Evolutionary conservation across 2,888 invertebrate genomes (phyloP), one percentile per base, ranked within the genome.

Genomic region (Parapristionchus giblindavisi): DNA sequence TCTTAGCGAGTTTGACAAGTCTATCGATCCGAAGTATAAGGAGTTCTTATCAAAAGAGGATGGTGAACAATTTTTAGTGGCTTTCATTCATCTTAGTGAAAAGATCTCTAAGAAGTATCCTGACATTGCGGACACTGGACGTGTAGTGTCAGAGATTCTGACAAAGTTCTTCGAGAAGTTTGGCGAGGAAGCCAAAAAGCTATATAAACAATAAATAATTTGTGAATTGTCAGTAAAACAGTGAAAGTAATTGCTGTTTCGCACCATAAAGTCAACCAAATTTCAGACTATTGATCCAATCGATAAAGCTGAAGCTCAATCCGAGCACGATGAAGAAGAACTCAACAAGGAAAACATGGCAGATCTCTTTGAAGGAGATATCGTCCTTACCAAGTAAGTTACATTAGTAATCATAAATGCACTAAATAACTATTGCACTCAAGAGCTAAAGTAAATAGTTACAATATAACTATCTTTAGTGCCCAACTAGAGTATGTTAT

Each of bases 361-460:
- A 0, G 68, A 68, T 21, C 68, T 68, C 2, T 68, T 68, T 36
- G 68, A 68, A 27, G 68, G 68, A 68, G 68, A 68, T 21, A 68
- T 68, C 68, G 52, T 68, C 24, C 52, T 68, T 5, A 52, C 68
- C 24, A 68, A 68, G 68, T 68, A 29, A 24, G 43, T n/a, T n/a
- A n/a, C 14, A 27, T 29, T 1, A 5, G 4, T 34, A 24, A 27
- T 48, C 21, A 36, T 27, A 68, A 6, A n/a, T 14, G n/a, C n/a
- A 24, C 6, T n/a, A 6, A n/a, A 54, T 6, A 6, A 6, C 6
- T 17, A 43, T 43, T 14, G 8, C 43, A 8, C 43, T 8, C 43
- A 14, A 17, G 43, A 43, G n/a, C n/a, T n/a, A n/a, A 43, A 43
- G 8, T 65, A 43, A 24, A n/a, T n/a, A n/a, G n/a, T n/a, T n/a